Evolutionary conservation across 2,888 invertebrate genomes (phyloP).

Genomic region (Folsomia manolachei): DNA sequence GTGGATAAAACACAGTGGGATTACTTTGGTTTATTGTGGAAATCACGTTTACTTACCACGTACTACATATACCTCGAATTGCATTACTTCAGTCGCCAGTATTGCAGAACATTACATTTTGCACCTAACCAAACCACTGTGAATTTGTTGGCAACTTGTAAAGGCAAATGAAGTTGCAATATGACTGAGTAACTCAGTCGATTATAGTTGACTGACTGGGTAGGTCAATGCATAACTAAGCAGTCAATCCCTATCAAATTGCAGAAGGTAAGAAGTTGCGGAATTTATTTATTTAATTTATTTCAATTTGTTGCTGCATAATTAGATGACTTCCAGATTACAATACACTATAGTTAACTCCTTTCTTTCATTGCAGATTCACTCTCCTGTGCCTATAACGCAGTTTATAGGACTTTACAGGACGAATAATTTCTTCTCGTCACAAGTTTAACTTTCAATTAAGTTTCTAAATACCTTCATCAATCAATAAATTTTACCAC

Average conservation of each 20-base stretch:
- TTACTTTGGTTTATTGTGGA: not conserved
- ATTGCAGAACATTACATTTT: not conserved
- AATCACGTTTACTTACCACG: not conserved
- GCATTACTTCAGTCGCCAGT: not conserved
- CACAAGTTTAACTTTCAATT: too few relatives aligned
- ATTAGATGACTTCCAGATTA: too few relatives aligned
- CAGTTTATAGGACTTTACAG: constrained; percentile 4
- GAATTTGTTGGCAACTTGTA: too few relatives aligned
- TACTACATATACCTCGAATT: not conserved
- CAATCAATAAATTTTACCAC: too few relatives aligned
- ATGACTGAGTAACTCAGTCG: constrained; percentile 10
- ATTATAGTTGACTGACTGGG: constrained; percentile 12
- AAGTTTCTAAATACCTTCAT: too few relatives aligned
- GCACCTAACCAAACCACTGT: too few relatives aligned
- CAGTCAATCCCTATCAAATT: not conserved
- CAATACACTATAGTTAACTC: too few relatives aligned
- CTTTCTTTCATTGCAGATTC: not conserved
- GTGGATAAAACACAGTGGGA: not conserved
- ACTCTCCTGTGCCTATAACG: constrained; percentile 11
- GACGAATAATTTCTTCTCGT: too few relatives aligned
- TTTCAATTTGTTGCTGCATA: too few relatives aligned
- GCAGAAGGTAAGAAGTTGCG: constrained; percentile 4
- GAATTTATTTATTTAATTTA: not conserved
- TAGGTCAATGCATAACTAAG: constrained; percentile 12
- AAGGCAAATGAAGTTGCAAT: too few relatives aligned